Evolutionary conservation across 2,888 invertebrate species (phyloP).

Genomic region (Lochmaea crataegi): DNA sequence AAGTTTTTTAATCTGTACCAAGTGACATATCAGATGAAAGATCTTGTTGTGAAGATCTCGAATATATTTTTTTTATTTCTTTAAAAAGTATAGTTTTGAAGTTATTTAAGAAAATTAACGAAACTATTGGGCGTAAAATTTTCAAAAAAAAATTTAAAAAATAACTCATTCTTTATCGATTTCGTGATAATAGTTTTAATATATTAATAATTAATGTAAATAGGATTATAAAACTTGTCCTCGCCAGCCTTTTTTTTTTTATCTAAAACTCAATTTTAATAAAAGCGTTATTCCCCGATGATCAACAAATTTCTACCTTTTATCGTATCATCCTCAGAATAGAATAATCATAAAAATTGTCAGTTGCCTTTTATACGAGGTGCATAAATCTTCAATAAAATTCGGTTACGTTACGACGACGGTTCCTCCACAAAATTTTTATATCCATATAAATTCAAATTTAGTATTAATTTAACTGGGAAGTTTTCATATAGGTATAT

Average conservation of each 20-base stretch:
- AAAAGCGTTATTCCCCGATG: not conserved
- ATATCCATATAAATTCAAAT: conserved; percentile 27
- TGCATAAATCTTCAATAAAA: conserved; percentile 28
- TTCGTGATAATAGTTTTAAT: no score
- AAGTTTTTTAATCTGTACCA: no score
- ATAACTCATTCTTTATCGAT: no score
- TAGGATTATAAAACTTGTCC: not conserved
- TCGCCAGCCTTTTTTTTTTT: not conserved
- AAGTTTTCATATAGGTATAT: not conserved
- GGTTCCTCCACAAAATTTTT: conserved; percentile 15
- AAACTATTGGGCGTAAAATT: no score
- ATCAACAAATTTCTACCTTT: conserved; percentile 1
- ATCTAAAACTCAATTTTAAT: not conserved
- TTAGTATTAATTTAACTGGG: conserved; percentile 25
- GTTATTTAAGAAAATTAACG: no score
- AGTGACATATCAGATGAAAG: no score
- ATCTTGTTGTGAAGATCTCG: no score
- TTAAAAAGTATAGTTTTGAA: no score
- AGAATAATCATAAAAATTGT: conserved; percentile 15
- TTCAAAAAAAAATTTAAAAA: no score
- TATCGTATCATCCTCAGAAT: not conserved
- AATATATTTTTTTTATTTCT: no score
- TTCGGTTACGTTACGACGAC: conserved; percentile 27
- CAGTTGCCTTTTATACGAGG: not conserved
- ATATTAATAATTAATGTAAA: not conserved